A percentile compares a stretch with the other conserved stretches of the same genome.
Evolutionary conservation across 2,888 invertebrate species (phyloP).

Genomic region (Patella pellucida): DNA sequence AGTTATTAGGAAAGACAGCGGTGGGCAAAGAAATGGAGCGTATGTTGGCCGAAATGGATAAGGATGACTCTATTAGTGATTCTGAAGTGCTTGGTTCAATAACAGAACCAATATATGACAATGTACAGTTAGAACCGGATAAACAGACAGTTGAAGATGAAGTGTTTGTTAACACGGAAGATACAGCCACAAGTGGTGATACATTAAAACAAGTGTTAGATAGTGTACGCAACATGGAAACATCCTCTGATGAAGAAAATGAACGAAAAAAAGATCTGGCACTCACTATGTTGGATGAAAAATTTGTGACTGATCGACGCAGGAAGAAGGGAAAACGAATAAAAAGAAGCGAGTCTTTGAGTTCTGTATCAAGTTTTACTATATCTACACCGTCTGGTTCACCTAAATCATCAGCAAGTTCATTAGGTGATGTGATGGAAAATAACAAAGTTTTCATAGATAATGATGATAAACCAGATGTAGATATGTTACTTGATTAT

Average conservation of each 20-base stretch:
- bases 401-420: slow-evolving; percentile 48
- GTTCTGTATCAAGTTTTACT: slow-evolving; percentile 57
- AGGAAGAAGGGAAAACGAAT: slow-evolving; percentile 33
- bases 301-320: slow-evolving; percentile 48
- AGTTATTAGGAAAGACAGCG: slow-evolving; percentile 48
- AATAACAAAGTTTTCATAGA: slow-evolving; percentile 44
- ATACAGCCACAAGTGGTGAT: slow-evolving; percentile 3
- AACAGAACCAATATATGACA: slow-evolving; percentile 32
- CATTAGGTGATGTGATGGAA: slow-evolving; percentile 46
- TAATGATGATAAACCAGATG: slow-evolving; percentile 52
- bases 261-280: not conserved
- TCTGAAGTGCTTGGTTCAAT: slow-evolving; percentile 31
- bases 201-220: slow-evolving; percentile 22
- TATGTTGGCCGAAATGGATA: slow-evolving; percentile 53
- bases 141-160: slow-evolving; percentile 39
- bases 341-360: slow-evolving; percentile 37
- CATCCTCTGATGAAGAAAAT: slow-evolving; percentile 22
- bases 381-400: slow-evolving; percentile 62
- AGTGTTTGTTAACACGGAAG: slow-evolving; percentile 36
- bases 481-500: slow-evolving; percentile 56
- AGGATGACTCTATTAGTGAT: slow-evolving; percentile 40
- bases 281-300: slow-evolving; percentile 46
- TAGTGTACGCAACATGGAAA: slow-evolving; percentile 24
- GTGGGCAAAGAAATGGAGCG: slow-evolving; percentile 55
- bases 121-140: slow-evolving; percentile 19